Conservation (phyloP, 1,140 invertebrate genomes). For the Drosophila eugracilis region DNA sequence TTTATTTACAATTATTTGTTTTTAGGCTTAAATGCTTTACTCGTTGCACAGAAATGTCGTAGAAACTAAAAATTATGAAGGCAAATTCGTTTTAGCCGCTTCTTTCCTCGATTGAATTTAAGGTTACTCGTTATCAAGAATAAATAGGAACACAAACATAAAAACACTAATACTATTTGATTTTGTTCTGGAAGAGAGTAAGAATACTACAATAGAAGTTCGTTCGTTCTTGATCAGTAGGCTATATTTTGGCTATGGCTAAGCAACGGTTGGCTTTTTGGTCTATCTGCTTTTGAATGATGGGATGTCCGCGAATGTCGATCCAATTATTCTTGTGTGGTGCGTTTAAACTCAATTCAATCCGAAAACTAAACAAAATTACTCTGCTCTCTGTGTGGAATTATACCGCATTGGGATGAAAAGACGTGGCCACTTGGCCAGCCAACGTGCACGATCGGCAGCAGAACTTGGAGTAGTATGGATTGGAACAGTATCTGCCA, state of each 20-base stretch:
- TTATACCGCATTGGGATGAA: constrained; percentile 79
- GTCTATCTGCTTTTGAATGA: constrained; percentile 53
- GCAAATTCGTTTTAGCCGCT: constrained; percentile 75
- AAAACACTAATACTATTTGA: constrained; percentile 78
- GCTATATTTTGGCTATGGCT: constrained; percentile 41
- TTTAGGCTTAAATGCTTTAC: constrained; percentile 74
- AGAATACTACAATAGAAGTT: constrained; percentile 57
- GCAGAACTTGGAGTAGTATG: constrained; percentile 96
- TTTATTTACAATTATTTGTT: constrained; percentile 81
- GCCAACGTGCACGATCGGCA: constrained; percentile 95
- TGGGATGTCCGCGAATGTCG: constrained; percentile 11
- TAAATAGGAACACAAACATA: constrained; percentile 80
- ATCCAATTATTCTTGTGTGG: constrained; percentile 52
- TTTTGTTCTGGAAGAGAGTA: constrained; percentile 65
- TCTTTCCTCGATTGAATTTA: constrained; percentile 71
- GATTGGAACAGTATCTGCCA: constrained; percentile 92
- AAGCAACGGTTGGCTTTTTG: constrained; percentile 49
- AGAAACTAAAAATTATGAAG: constrained; percentile 67
- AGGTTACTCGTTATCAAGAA: constrained; percentile 68
- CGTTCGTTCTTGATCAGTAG: constrained; percentile 58
- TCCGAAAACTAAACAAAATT: constrained; percentile 54
- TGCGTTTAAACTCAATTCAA: constrained; percentile 66
- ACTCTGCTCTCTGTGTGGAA: constrained; percentile 45
- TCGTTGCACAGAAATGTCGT: constrained; percentile 76
- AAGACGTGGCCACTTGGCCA: constrained; percentile 86